These are phyloP conservation scores for Campaea margaritaria DNA, from an alignment of 2,888 invertebrate species.

Conservation along the genomic window DNA sequence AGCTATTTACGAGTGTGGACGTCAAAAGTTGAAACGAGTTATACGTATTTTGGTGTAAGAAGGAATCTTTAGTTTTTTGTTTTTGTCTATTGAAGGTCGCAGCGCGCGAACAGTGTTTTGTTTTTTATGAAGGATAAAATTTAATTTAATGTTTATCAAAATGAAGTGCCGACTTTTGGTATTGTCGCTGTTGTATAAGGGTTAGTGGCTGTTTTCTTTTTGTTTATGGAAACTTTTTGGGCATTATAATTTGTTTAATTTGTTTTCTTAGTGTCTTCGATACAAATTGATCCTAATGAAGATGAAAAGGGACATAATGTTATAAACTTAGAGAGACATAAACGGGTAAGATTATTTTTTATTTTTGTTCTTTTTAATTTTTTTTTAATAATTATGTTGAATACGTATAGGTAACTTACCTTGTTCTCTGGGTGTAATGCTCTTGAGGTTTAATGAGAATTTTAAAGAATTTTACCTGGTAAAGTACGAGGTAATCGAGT, in stretches of 20 bases:
- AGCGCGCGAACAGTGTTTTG: neutral
- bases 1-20: no score
- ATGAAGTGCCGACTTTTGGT: slow-evolving; percentile 21
- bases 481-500: no score
- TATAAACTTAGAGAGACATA: neutral
- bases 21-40: neutral
- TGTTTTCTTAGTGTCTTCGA: slow-evolving; percentile 10
- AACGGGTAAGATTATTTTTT: slow-evolving; percentile 12
- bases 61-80: no score
- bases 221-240: neutral
- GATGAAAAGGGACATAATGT: neutral
- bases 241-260: neutral
- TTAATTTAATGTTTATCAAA: neutral
- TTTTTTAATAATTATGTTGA: no score
- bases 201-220: slow-evolving; percentile 17
- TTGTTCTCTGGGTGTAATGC: no score
- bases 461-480: no score
- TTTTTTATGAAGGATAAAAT: no score
- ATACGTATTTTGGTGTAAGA: no score
- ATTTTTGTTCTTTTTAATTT: no score
- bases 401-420: no score
- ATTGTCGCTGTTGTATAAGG: slow-evolving; percentile 14
- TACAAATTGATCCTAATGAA: neutral
- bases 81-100: neutral
- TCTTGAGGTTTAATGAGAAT: no score